Evolutionary conservation across 1,140 invertebrate species (phyloP).

Genomic region (Muscidifurax raptorellus): DNA sequence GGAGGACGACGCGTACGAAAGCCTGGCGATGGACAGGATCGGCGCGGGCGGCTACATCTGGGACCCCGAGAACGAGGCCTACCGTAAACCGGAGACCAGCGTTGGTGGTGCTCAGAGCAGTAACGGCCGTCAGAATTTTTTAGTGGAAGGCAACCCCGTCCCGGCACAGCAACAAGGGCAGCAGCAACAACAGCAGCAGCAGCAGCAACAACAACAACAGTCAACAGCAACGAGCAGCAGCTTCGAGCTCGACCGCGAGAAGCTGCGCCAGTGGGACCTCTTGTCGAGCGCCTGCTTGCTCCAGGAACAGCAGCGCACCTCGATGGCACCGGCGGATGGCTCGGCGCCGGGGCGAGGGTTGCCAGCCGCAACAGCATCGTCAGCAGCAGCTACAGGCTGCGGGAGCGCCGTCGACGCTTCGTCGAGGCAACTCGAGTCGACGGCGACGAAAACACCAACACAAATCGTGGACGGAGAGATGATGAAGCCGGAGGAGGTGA

Average conservation of each 20-base stretch:
- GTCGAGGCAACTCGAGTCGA: slow-evolving; percentile 31
- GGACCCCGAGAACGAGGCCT: slow-evolving; percentile 72
- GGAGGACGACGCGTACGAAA: slow-evolving; percentile 67
- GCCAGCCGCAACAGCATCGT: slow-evolving; percentile 56
- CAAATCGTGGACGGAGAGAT: slow-evolving; percentile 17
- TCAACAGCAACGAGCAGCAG: slow-evolving; percentile 52
- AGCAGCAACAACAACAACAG: slow-evolving; percentile 54
- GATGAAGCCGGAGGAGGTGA: slow-evolving; percentile 49
- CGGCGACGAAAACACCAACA: slow-evolving; percentile 35
- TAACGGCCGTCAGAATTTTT: slow-evolving; percentile 73
- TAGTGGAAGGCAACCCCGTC: slow-evolving; percentile 76
- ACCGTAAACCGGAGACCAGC: slow-evolving; percentile 55
- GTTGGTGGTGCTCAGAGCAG: background rate
- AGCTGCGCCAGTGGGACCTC: slow-evolving; percentile 89
- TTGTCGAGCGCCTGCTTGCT: slow-evolving; percentile 84
- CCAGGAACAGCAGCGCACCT: slow-evolving; percentile 71
- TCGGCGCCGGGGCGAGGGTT: slow-evolving; percentile 66
- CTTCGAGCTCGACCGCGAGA: slow-evolving; percentile 88
- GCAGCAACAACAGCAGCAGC: slow-evolving; percentile 52
- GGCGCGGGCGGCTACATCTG: slow-evolving; percentile 71
- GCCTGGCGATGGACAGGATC: slow-evolving; percentile 65
- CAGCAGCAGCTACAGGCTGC: slow-evolving; percentile 49
- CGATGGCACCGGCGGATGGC: slow-evolving; percentile 66
- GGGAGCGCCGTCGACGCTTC: slow-evolving; percentile 50
- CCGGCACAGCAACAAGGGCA: slow-evolving; percentile 49